Evolutionary conservation across 30 jellyfish, hydroid and myxozoan genomes (phyloP).

Genomic region (Aurelia aurita complex sp. Pacific): DNA sequence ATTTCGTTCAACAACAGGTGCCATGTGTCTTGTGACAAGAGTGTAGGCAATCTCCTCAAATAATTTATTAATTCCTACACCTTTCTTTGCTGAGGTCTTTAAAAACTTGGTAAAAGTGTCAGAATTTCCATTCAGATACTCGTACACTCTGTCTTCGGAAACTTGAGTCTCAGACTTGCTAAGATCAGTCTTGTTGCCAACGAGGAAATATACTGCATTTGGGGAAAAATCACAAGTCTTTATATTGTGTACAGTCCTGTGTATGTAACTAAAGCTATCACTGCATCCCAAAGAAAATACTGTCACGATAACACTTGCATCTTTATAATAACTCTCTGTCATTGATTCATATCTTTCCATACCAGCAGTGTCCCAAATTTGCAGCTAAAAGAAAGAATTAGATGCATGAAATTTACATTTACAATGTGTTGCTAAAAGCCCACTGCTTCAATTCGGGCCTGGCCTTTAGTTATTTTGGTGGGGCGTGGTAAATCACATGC

Average conservation of each 20-base stretch:
- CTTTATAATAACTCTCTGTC: conserved; percentile 12
- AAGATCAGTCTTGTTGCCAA: conserved; percentile 25
- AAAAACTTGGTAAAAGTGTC: not conserved
- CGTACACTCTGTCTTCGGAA: not conserved
- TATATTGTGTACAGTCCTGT: not conserved
- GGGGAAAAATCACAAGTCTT: conserved; percentile 4
- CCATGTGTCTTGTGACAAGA: conserved; percentile 1
- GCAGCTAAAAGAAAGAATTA: conserved; percentile 10
- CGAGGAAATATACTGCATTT: conserved; percentile 14
- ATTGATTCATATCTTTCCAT: conserved; percentile 16
- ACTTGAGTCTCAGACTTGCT: not conserved
- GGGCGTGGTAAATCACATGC: too few relatives aligned
- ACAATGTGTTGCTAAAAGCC: too few relatives aligned
- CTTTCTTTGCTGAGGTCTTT: conserved; percentile 6
- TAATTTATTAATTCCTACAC: not conserved
- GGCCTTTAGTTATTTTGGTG: too few relatives aligned
- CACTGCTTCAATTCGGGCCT: too few relatives aligned
- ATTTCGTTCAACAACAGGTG: conserved; percentile 1
- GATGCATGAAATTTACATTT: not conserved
- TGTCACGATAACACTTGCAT: not conserved
- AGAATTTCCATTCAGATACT: conserved; percentile 10
- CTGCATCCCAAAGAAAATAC: conserved; percentile 6
- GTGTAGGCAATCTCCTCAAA: not conserved
- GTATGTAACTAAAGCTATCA: conserved; percentile 4
- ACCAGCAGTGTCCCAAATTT: conserved; percentile 47